Evolutionary conservation across 2,888 invertebrate species (phyloP).

Genomic region (Myathropa florea): DNA sequence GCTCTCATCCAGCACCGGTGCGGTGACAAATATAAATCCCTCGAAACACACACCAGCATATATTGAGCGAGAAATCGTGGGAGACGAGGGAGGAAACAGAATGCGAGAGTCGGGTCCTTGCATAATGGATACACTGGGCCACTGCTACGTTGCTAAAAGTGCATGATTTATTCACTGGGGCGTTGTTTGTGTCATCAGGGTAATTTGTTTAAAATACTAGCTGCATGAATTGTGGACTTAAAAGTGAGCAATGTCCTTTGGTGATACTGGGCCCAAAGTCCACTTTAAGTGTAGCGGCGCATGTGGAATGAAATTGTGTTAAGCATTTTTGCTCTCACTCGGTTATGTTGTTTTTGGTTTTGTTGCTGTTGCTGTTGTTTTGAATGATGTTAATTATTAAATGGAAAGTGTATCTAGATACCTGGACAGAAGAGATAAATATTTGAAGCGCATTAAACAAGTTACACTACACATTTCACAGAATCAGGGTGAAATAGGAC

Average conservation of each 20-base stretch:
- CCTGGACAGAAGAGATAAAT: conserved; percentile 9
- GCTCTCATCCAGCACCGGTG: conserved; percentile 31
- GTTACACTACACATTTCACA: neutral
- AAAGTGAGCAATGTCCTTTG: conserved; percentile 52
- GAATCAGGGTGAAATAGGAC: neutral
- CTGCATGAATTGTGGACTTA: conserved; percentile 59
- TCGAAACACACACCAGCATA: conserved; percentile 17
- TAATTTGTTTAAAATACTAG: conserved; percentile 68
- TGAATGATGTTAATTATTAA: conserved; percentile 26
- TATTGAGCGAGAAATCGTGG: neutral
- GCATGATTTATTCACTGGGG: conserved; percentile 66
- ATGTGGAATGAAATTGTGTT: conserved; percentile 25
- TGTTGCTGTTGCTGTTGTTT: neutral
- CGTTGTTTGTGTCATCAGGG: conserved; percentile 64
- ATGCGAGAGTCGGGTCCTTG: conserved; percentile 21
- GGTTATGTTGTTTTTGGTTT: neutral
- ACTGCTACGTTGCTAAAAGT: conserved; percentile 51
- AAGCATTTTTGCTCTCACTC: neutral
- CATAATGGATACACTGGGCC: conserved; percentile 50
- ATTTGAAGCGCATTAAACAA: neutral
- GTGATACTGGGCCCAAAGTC: conserved; percentile 35
- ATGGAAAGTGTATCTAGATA: neutral
- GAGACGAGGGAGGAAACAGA: neutral
- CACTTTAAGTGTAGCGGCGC: conserved; percentile 36
- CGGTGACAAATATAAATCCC: conserved; percentile 55